These are phyloP conservation scores for Astyanax mexicanus DNA, from an alignment of 2,797 vertebrate species.

Conservation along the genomic window DNA sequence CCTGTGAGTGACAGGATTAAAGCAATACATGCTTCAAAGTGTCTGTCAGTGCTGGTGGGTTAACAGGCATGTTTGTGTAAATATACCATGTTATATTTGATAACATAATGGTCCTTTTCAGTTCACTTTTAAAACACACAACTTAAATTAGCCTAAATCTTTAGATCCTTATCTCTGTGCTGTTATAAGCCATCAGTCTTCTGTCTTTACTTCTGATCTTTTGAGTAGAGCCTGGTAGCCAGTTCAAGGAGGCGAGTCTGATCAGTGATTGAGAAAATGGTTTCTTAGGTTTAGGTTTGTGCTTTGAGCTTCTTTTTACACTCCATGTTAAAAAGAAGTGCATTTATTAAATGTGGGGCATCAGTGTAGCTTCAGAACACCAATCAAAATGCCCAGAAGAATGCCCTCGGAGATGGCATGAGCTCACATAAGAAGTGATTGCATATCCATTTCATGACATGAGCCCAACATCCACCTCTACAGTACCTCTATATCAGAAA, in stretches of 20 bases:
- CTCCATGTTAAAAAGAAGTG: background rate
- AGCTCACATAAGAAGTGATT: background rate
- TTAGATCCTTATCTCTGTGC: background rate
- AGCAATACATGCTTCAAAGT: background rate
- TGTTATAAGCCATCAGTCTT: background rate
- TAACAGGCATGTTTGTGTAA: background rate
- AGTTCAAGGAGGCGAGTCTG: slow-evolving; percentile 20
- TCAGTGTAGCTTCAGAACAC: background rate
- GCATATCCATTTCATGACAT: background rate
- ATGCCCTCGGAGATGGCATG: background rate
- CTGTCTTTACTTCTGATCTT: background rate
- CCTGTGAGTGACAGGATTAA: background rate
- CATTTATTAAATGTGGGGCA: background rate
- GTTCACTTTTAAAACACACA: background rate
- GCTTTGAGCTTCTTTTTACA: background rate
- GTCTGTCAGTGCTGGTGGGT: background rate
- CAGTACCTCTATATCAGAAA: slow-evolving; percentile 2
- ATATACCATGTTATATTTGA: background rate
- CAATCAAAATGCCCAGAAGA: background rate
- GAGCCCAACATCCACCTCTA: background rate
- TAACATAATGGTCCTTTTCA: background rate
- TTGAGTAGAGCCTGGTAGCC: background rate
- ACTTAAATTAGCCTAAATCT: no score
- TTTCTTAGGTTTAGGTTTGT: background rate
- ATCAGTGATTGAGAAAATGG: slow-evolving; percentile 4